phyloP scores from a whole-genome alignment of 1,140 invertebrate species.

The Nixonia krombeini region DNA sequence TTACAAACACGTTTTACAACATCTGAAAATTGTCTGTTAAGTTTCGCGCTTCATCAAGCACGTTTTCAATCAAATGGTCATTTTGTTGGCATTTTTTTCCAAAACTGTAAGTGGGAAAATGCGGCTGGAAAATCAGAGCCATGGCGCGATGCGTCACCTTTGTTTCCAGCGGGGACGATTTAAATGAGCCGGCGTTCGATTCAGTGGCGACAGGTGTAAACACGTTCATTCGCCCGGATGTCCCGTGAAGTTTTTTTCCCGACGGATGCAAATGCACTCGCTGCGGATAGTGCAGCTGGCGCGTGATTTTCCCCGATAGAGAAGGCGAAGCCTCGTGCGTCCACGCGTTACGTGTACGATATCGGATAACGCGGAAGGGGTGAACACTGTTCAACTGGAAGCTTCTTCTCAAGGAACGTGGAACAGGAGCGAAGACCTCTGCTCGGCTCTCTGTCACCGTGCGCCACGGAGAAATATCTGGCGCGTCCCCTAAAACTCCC shows the following conservation, averaged over 20 bases:
- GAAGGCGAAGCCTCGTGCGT: neutral
- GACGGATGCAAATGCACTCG: conserved; percentile 36
- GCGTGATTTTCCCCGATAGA: conserved; percentile 19
- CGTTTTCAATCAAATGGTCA: no score
- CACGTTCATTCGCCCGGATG: conserved; percentile 14
- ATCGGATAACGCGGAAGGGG: conserved; percentile 5
- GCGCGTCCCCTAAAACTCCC: neutral
- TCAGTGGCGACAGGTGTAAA: conserved; percentile 34
- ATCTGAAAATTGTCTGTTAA: no score
- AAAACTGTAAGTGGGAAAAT: no score
- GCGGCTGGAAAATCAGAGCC: no score
- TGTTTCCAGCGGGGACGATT: conserved; percentile 22
- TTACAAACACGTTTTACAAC: no score
- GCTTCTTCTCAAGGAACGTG: neutral
- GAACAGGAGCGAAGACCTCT: neutral
- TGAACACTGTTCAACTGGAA: neutral
- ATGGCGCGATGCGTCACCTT: neutral
- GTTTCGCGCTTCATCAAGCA: no score
- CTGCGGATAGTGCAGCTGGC: conserved; percentile 15
- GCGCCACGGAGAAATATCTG: neutral
- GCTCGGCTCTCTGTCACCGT: no score
- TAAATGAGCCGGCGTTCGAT: conserved; percentile 17
- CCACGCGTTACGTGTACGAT: neutral
- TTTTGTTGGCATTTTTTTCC: no score
- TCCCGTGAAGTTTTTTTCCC: conserved; percentile 10